Percentiles rank a stretch among this genome's conserved stretches.
These are phyloP conservation scores for Timema cristinae DNA, from an alignment of 2,888 invertebrate species.

Conservation along the genomic window DNA sequence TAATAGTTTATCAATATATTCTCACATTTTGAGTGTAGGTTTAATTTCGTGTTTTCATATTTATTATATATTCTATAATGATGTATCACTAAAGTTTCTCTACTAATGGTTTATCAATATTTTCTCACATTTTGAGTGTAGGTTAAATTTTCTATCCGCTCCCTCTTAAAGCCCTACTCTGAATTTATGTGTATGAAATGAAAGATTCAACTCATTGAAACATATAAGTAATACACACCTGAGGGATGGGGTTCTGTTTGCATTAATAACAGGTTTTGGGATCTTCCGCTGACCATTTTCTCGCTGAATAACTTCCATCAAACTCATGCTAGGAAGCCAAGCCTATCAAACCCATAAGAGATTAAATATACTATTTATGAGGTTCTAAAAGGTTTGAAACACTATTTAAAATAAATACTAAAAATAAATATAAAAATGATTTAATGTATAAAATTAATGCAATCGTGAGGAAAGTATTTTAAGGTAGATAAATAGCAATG, in stretches of 20 bases:
- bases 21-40: not conserved
- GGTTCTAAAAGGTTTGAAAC: too few species aligned
- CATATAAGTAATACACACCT: constrained; percentile 9
- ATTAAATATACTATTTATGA: too few species aligned
- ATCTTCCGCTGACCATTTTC: constrained; percentile 75
- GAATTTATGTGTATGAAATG: too few species aligned
- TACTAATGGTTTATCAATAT: not conserved
- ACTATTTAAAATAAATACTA: too few species aligned
- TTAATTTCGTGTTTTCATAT: too few species aligned
- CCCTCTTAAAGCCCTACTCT: too few species aligned
- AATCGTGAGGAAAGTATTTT: too few species aligned
- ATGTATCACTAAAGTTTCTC: too few species aligned
- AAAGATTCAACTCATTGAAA: not conserved
- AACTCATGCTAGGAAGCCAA: constrained; percentile 83
- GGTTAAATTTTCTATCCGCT: not conserved
- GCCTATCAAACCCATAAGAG: constrained; percentile 53
- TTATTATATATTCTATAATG: too few species aligned
- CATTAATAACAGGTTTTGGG: constrained; percentile 54
- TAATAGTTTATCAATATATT: not conserved
- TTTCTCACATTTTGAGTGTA: not conserved
- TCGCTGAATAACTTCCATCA: constrained; percentile 75
- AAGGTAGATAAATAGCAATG: too few species aligned
- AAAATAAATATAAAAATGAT: too few species aligned
- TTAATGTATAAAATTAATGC: too few species aligned
- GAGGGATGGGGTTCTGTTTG: constrained; percentile 7